Conservation (phyloP, 2,113 vertebrate genomes). For the Nettapus auritus region DNA sequence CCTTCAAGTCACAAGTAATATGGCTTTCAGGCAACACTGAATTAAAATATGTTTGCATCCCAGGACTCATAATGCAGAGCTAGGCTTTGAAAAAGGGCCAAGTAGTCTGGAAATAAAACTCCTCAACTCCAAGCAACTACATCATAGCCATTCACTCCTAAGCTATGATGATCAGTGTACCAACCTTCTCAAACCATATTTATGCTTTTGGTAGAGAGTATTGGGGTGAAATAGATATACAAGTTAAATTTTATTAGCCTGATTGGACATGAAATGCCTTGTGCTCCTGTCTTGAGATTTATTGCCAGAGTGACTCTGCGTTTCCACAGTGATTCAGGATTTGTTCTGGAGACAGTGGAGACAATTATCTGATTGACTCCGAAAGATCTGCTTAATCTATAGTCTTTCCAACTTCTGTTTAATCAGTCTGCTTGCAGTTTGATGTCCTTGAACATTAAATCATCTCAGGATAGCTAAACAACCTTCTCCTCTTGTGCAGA, state of each 20-base stretch:
- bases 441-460: background rate
- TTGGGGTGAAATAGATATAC: background rate
- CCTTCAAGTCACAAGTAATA: background rate
- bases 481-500: background rate
- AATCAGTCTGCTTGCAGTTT: background rate
- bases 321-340: background rate
- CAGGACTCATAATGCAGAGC: background rate
- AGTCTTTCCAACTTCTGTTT: background rate
- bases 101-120: background rate
- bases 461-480: background rate
- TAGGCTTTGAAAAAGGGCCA: background rate
- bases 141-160: background rate
- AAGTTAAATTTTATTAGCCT: background rate
- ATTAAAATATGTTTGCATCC: background rate
- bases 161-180: rapidly evolving
- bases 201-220: background rate
- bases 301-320: background rate
- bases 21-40: background rate
- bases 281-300: background rate
- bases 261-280: background rate
- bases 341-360: background rate
- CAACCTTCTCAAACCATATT: background rate
- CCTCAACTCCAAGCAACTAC: background rate
- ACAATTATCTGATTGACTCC: background rate
- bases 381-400: background rate